Evolutionary conservation across 1,140 invertebrate species (phyloP), one percentile per base, ranked within the genome.

Genomic region (Drosophila malerkotliana): DNA sequence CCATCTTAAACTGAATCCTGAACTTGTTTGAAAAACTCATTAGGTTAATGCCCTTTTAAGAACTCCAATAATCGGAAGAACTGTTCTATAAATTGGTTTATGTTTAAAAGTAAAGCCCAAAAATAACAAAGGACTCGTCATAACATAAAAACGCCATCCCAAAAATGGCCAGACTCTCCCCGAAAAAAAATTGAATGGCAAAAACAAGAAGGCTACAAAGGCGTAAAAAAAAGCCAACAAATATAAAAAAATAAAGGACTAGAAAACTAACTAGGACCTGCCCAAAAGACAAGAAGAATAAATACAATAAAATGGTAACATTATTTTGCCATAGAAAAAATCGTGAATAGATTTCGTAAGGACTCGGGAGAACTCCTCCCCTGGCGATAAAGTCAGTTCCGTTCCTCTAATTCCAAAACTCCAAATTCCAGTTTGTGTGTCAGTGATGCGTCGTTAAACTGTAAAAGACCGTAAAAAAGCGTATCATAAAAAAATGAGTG

Each of bases 401-500:
- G 4, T 5, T 44, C 26, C 12, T 30, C 47, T 41, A 34, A 47
- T 58, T 24, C 28, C 18, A 21, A 26, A 15, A 26, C 24, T 14
- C 26, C 32, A 37, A 37, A 37, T 37, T 48, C 47, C 56, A 37
- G 64, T 78, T 77, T 69, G 77, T 87, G 61, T 82, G 74, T 66
- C 82, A 87, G 79, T 82, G 80, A 88, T 88, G 83, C 68, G 79
- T 88, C 83, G 83, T 88, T 88, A 88, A 88, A 83, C 83, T 88
- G 83, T 79, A 82, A 88, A 88, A 74, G 83, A 77, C 83, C 79
- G 83, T 88, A 88, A 88, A 84, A 83, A 77, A 63, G 51, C 53
- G 41, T 55, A 49, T 56, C 69, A 85, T 87, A 85, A 85, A 85
- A 73, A 87, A 87, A 87, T 44, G 41, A 44, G 18, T 78, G 68